Percentiles rank a stretch among this genome's conserved stretches.
These are phyloP conservation scores for Eristalis arbustorum DNA, from an alignment of 2,888 invertebrate species.

Conservation along the genomic window DNA sequence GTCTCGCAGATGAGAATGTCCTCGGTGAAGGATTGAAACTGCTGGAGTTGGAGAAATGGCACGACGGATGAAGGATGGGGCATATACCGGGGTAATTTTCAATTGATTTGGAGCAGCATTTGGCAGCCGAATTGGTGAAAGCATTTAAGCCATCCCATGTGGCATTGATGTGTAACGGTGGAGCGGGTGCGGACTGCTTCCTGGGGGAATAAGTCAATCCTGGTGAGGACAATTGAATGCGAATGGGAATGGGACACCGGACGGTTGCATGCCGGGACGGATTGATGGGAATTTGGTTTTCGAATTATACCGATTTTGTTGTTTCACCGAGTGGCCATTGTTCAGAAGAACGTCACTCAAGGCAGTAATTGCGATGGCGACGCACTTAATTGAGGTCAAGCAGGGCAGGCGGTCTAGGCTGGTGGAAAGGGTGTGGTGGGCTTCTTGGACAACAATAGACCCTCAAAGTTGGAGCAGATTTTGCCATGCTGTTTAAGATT, in stretches of 20 bases:
- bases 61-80: not conserved
- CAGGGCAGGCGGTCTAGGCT: too few relatives aligned
- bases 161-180: not conserved
- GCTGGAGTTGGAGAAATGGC: not conserved
- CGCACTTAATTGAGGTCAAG: too few relatives aligned
- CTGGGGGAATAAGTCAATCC: not conserved
- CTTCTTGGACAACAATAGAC: too few relatives aligned
- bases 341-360: not conserved
- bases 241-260: not conserved
- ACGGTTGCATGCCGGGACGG: not conserved
- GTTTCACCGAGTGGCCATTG: not conserved
- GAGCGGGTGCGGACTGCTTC: not conserved
- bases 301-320: not conserved
- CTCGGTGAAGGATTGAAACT: conserved; percentile 10
- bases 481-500: too few relatives aligned
- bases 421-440: too few relatives aligned
- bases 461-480: too few relatives aligned
- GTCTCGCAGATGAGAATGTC: conserved; percentile 40
- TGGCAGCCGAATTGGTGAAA: conserved; percentile 36
- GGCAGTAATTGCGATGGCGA: not conserved
- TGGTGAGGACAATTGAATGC: too few relatives aligned
- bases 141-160: conserved; percentile 3
- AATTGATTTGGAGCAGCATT: conserved; percentile 31
- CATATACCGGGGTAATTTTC: conserved; percentile 4
- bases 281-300: not conserved